Evolutionary conservation across 2,888 invertebrate genomes (phyloP), one percentile per base, ranked within the genome.

Genomic region (Alloscopus bannaensis): DNA sequence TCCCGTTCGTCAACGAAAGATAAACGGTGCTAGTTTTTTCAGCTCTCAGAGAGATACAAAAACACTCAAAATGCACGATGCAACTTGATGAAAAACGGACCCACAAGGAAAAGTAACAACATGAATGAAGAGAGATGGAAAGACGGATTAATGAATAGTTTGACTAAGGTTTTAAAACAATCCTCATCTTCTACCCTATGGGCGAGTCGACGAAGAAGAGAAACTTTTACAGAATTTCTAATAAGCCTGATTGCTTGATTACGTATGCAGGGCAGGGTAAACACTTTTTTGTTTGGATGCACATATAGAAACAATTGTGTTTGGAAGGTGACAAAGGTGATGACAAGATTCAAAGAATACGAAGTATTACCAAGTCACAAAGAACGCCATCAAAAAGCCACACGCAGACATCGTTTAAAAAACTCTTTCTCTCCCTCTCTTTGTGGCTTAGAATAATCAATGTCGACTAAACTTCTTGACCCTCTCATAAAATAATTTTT

Each of bases 171-270:
- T 70, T 60, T 31, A 22, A 55, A 69, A 22, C 36, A 66, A 29
- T 31, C 28, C 29, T 36, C 52, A 45, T 62, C 62, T 70, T 57
- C 65, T 66, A 57, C 52, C 66, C 45, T 22, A 40, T 55, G 64
- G 64, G 24, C 26, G 47, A 26, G 31, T 28, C 59, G 22, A 40
- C 13, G n/a, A 20, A 26, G 28, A 55, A 24, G 52, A 73, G 40
- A 69, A 40, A 70, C 64, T 64, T 59, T 69, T 77, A 70, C 64
- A 64, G 69, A 70, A 77, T 70, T 78, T 65, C 50, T 71, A 78
- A 78, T 78, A 65, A 78, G 78, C 78, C 70, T 62, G 69, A 31
- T n/a, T 18, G 59, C 77, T 78, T 78, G 78, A 78, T 78, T 78
- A 71, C 24, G 78, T 78, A 78, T 78, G 55, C 78, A 57, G 36